phyloP scores from a whole-genome alignment of 2,888 invertebrate species.

The Odontocerum albicorne region DNA sequence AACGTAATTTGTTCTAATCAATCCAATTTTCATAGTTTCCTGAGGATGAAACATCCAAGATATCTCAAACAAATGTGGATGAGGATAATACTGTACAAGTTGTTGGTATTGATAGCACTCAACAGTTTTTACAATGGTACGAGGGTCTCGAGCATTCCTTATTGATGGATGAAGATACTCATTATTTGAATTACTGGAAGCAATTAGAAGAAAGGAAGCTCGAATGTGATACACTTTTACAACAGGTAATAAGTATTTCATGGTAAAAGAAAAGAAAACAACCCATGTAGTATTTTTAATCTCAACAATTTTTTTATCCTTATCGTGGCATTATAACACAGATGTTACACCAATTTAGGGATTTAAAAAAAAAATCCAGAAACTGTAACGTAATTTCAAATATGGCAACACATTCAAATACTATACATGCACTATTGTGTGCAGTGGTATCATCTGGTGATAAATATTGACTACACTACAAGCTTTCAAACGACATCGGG shows the following conservation, averaged over 20 bases:
- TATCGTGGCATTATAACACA: too few relatives aligned
- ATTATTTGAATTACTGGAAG: slow-evolving; percentile 70
- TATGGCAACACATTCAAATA: too few relatives aligned
- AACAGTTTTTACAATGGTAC: slow-evolving; percentile 78
- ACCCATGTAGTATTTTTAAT: background rate
- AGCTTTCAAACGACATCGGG: too few relatives aligned
- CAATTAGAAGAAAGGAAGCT: slow-evolving; percentile 67
- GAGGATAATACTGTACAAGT: slow-evolving; percentile 32
- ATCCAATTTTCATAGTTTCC: too few relatives aligned
- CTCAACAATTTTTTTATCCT: too few relatives aligned
- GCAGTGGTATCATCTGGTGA: too few relatives aligned
- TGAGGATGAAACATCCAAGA: slow-evolving; percentile 1
- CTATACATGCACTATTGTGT: too few relatives aligned
- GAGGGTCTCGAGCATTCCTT: slow-evolving; percentile 70
- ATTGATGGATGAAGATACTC: slow-evolving; percentile 67
- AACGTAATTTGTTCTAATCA: too few relatives aligned
- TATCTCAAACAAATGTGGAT: slow-evolving; percentile 1
- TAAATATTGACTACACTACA: too few relatives aligned
- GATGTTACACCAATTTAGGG: too few relatives aligned
- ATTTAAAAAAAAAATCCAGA: too few relatives aligned
- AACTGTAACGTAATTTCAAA: too few relatives aligned
- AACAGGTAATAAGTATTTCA: slow-evolving; percentile 54
- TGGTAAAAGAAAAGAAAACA: background rate
- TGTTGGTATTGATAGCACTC: slow-evolving; percentile 60
- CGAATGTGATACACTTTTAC: slow-evolving; percentile 69